Percentiles rank a stretch among this genome's conserved stretches.
Conservation (phyloP, 2,113 vertebrate genomes). For the Tretioscincus oriximinensis region DNA sequence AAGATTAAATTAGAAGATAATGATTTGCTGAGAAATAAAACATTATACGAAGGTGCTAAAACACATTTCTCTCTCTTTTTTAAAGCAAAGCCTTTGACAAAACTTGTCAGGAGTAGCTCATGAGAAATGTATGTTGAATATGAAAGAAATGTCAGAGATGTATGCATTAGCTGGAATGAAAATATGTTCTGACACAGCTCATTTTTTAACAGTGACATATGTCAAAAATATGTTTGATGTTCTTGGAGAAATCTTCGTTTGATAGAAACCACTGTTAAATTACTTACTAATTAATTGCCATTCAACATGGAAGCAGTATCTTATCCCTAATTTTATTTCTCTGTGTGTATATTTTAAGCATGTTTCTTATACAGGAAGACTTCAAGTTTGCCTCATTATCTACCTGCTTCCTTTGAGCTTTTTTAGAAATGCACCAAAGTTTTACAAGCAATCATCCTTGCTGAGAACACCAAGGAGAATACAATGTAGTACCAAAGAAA, state of each 20-base stretch:
- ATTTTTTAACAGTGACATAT: slow-evolving; percentile 8
- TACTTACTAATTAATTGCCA: not conserved
- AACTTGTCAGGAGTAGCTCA: not conserved
- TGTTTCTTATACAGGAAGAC: not conserved
- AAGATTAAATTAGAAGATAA: not conserved
- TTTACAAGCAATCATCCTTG: too few relatives aligned
- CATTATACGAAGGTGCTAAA: not conserved
- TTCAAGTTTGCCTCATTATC: not conserved
- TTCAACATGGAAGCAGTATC: not conserved
- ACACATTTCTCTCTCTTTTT: not conserved
- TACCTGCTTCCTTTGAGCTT: not conserved
- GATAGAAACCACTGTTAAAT: not conserved
- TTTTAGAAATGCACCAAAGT: not conserved
- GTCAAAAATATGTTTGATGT: not conserved
- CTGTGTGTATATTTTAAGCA: not conserved
- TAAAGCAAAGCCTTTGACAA: not conserved
- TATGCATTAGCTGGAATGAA: not conserved
- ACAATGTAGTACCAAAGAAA: too few relatives aligned
- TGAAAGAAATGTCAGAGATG: not conserved
- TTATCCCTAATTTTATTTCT: not conserved
- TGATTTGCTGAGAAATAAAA: not conserved
- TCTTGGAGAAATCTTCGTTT: slow-evolving; percentile 8
- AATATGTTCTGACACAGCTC: not conserved
- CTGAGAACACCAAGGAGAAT: too few relatives aligned
- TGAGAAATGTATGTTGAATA: not conserved